phyloP scores from a whole-genome alignment of 2,888 invertebrate genomes.

The Colletes collaris region DNA sequence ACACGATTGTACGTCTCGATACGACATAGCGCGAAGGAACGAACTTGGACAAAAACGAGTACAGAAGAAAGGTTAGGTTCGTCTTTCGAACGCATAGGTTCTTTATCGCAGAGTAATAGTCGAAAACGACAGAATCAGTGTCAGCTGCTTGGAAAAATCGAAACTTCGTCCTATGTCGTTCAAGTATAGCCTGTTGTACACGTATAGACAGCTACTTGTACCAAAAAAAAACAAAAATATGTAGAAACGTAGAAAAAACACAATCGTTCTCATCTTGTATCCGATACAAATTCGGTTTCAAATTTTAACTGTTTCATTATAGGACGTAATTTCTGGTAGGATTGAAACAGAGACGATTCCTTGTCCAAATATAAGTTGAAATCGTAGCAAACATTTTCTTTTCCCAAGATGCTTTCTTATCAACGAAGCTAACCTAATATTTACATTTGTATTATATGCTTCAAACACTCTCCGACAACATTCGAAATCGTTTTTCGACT shows the following conservation, averaged over 20 bases:
- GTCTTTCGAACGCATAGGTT: not conserved
- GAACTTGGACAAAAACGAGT: not conserved
- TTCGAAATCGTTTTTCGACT: not conserved
- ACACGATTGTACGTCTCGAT: slow-evolving; percentile 22
- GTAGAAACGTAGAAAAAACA: slow-evolving; percentile 14
- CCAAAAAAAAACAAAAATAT: slow-evolving; percentile 13
- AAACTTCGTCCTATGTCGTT: slow-evolving; percentile 39
- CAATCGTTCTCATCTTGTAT: slow-evolving; percentile 14
- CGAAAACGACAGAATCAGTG: not conserved
- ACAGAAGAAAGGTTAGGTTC: not conserved
- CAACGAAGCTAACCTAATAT: no score
- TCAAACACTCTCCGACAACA: no score
- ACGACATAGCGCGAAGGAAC: slow-evolving; percentile 26
- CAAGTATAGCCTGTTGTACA: slow-evolving; percentile 48
- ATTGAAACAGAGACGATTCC: not conserved
- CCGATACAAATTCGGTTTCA: not conserved
- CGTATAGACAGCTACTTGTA: slow-evolving; percentile 29
- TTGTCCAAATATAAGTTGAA: not conserved
- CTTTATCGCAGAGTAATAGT: not conserved
- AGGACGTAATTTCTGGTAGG: not conserved
- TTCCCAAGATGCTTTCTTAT: no score
- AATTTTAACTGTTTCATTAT: not conserved
- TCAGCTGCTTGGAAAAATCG: not conserved
- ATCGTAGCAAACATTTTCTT: not conserved
- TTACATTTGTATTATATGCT: no score